Evolutionary conservation across 2,797 vertebrate genomes (phyloP).

Genomic region (Manis javanica): DNA sequence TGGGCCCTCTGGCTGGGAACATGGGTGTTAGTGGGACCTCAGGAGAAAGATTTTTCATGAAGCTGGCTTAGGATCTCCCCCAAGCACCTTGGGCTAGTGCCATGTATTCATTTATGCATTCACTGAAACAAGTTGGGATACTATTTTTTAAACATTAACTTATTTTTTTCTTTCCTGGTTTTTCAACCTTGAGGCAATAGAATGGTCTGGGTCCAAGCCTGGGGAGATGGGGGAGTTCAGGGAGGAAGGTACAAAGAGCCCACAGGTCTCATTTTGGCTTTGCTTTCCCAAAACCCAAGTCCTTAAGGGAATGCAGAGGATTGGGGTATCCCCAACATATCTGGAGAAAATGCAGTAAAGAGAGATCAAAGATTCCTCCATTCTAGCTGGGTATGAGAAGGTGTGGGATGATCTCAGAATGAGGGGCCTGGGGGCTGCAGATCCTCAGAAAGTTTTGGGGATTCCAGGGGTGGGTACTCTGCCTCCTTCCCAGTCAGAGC

Average conservation of each 20-base stretch:
- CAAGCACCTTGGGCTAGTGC: background rate
- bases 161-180: background rate
- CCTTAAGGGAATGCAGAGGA: background rate
- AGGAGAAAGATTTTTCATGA: background rate
- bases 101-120: constrained; percentile 6
- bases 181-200: background rate
- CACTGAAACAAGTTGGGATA: background rate
- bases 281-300: background rate
- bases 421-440: background rate
- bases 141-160: constrained; percentile 48
- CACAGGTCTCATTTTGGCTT: background rate
- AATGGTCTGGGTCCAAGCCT: background rate
- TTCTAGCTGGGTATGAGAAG: background rate
- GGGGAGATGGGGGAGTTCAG: background rate
- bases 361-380: background rate
- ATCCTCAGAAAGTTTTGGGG: background rate
- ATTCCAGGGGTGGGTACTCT: background rate
- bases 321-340: too few relatives aligned
- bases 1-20: background rate
- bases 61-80: background rate
- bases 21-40: background rate
- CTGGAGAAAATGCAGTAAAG: background rate
- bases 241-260: background rate
- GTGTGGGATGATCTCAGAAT: background rate
- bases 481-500: background rate